Evolutionary conservation across 2,888 invertebrate species (phyloP).

Genomic region (Noctua janthina): DNA sequence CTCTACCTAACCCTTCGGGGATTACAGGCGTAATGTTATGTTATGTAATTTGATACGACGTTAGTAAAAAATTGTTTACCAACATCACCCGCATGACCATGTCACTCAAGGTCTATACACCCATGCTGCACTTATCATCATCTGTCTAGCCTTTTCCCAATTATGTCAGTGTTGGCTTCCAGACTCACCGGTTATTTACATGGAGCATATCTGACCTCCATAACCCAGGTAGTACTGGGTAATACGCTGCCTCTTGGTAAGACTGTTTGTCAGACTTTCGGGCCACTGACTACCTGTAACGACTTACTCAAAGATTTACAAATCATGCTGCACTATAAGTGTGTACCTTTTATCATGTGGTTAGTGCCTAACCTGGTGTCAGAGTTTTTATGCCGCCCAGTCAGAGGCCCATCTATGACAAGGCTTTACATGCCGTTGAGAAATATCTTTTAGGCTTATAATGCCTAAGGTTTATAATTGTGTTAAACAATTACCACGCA

Average conservation of each 20-base stretch:
- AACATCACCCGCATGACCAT: no score
- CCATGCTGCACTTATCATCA: not conserved
- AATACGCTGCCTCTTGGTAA: not conserved
- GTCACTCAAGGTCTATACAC: no score
- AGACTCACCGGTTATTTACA: not conserved
- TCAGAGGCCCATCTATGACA: no score
- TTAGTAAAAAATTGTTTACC: no score
- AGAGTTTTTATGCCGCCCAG: no score
- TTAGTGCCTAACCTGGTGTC: no score
- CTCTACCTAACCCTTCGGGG: no score
- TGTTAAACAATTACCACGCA: not conserved
- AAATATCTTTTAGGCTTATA: no score
- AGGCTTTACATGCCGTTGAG: no score
- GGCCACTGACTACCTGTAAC: not conserved
- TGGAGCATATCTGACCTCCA: not conserved
- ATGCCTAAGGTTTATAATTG: not conserved
- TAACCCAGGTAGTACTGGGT: not conserved
- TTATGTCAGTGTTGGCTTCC: not conserved
- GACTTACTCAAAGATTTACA: not conserved
- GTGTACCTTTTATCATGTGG: no score
- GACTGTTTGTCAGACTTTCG: not conserved
- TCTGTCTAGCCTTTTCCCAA: not conserved
- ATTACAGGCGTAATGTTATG: no score
- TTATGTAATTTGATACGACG: no score
- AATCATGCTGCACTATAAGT: not conserved